Conservation (phyloP, 2,888 invertebrate species). For the Drosophila putrida region DNA sequence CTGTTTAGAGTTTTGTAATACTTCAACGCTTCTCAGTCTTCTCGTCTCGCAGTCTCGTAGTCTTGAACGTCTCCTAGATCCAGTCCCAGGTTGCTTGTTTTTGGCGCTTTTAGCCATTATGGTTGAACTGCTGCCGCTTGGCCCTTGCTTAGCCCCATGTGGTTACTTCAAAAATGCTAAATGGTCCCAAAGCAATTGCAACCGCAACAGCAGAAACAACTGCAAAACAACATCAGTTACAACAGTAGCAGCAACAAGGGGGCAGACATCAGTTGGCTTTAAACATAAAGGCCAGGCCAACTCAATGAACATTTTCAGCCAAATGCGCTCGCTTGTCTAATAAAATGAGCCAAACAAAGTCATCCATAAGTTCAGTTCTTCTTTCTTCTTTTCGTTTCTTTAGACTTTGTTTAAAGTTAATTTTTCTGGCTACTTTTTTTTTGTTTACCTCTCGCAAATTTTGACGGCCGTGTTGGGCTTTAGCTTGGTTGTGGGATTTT, state of each 20-base stretch:
- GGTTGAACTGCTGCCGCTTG: constrained; percentile 54
- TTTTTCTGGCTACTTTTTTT: constrained; percentile 29
- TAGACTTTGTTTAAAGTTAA: constrained; percentile 39
- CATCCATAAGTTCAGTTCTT: constrained; percentile 30
- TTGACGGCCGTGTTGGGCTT: constrained; percentile 4
- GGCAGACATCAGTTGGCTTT: constrained; percentile 49
- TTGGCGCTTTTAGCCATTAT: constrained; percentile 51
- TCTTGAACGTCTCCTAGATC: constrained; percentile 25
- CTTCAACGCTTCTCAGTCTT: constrained; percentile 49
- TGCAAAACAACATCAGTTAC: constrained; percentile 26
- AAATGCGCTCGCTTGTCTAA: constrained; percentile 38
- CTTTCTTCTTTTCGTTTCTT: constrained; percentile 1
- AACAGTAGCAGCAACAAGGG: constrained; percentile 24
- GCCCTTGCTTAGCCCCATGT: constrained; percentile 76
- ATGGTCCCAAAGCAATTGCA: constrained; percentile 80
- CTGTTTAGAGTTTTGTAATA: constrained; percentile 76
- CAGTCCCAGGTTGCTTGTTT: constrained; percentile 53
- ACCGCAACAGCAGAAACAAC: constrained; percentile 58
- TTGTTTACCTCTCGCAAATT: constrained; percentile 7
- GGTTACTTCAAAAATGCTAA: constrained; percentile 82
- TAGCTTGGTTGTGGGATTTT: constrained; percentile 4
- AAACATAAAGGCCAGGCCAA: constrained; percentile 30
- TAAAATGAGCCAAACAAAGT: constrained; percentile 39
- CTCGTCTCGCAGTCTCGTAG: no score
- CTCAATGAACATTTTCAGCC: constrained; percentile 38